Evolutionary conservation across 2,888 invertebrate species (phyloP).

Genomic region (Ormyrus labotus): DNA sequence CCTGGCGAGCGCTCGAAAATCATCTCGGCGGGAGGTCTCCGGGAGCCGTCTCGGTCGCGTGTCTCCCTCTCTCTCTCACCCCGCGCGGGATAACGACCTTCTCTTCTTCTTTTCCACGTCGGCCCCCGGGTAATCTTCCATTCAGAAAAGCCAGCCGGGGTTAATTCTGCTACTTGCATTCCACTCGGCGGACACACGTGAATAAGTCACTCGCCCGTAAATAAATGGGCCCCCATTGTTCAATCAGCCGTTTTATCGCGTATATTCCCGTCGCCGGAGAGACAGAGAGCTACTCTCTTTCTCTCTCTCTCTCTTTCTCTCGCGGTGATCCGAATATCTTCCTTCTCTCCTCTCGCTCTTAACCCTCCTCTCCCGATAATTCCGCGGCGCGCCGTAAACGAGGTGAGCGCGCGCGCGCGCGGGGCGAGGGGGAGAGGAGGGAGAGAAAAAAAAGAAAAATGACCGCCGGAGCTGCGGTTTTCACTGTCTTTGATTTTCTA

Average conservation of each 20-base stretch:
- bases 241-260: conserved; percentile 56
- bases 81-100: conserved; percentile 47
- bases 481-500: conserved; percentile 43
- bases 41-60: conserved; percentile 38
- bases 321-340: conserved; percentile 42
- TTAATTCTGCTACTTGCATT: conserved; percentile 67
- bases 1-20: conserved; percentile 44
- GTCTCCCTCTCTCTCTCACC: conserved; percentile 6
- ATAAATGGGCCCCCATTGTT: conserved; percentile 63
- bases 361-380: conserved; percentile 12
- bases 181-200: conserved; percentile 63
- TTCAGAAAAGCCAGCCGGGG: conserved; percentile 67
- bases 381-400: conserved; percentile 16
- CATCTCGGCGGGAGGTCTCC: conserved; percentile 53
- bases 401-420: neutral
- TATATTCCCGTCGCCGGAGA: conserved; percentile 4
- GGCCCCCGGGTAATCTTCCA: conserved; percentile 61
- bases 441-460: neutral
- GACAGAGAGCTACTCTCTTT: conserved; percentile 4
- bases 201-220: conserved; percentile 59
- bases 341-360: neutral
- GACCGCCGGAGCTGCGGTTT: conserved; percentile 25
- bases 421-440: neutral
- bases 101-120: conserved; percentile 39
- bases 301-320: no score